Percentiles rank a stretch among this genome's conserved stretches.
These are phyloP conservation scores for Protophormia terraenovae DNA, from an alignment of 2,888 invertebrate species.

Conservation along the genomic window DNA sequence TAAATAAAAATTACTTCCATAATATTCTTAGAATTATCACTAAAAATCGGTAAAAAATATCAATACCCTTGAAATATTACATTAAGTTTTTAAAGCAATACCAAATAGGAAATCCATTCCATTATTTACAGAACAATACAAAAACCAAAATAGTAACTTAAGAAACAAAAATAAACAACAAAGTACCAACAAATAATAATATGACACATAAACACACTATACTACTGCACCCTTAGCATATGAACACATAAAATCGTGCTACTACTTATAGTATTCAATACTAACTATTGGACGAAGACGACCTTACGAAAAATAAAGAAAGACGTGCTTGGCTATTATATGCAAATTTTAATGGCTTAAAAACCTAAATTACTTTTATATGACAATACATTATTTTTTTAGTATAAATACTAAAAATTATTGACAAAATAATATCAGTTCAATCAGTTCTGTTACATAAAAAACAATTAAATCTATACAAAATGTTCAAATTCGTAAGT, in stretches of 20 bases:
- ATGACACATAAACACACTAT: neutral
- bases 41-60: too few species aligned
- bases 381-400: neutral
- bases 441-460: neutral
- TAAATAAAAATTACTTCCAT: too few species aligned
- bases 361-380: too few species aligned
- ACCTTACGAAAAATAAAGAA: slow-evolving; percentile 12
- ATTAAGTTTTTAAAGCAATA: neutral
- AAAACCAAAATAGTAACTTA: neutral
- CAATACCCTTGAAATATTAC: neutral
- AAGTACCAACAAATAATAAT: neutral
- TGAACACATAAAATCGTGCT: too few species aligned
- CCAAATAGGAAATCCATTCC: neutral
- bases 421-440: slow-evolving; percentile 1
- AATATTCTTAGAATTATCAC: too few species aligned
- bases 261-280: neutral
- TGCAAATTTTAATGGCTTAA: neutral
- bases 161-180: neutral
- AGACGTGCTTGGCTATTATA: slow-evolving; percentile 39
- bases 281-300: neutral
- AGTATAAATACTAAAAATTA: slow-evolving; percentile 15
- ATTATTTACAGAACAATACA: neutral
- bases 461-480: neutral
- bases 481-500: slow-evolving; percentile 61
- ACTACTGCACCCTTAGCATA: neutral